These are phyloP conservation scores for Trachelus troglodyta DNA, from an alignment of 2,888 invertebrate genomes.

Conservation along the genomic window DNA sequence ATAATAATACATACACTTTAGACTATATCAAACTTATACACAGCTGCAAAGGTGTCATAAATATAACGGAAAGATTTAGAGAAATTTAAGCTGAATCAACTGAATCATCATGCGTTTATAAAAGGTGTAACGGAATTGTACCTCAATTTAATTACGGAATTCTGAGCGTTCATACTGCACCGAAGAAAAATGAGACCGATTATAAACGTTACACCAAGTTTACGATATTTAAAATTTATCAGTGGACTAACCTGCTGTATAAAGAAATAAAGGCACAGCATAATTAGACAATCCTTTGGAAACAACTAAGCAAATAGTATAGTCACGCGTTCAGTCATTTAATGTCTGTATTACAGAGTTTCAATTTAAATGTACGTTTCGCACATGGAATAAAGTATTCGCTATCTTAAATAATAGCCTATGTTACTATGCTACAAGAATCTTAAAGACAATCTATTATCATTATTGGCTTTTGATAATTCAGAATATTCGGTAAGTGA, in stretches of 20 bases:
- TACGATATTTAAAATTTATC: not conserved
- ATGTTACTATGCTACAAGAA: not conserved
- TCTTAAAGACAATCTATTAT: not conserved
- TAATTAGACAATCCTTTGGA: not conserved
- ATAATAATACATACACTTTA: not conserved
- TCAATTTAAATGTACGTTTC: not conserved
- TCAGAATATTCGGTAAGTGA: not conserved
- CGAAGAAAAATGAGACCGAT: too few species aligned
- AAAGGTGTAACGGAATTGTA: not conserved
- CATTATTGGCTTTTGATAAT: slow-evolving; percentile 3
- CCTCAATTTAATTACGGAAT: too few species aligned
- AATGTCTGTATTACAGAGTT: not conserved
- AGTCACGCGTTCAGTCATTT: not conserved
- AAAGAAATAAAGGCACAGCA: slow-evolving; percentile 10
- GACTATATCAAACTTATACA: not conserved
- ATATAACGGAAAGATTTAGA: not conserved
- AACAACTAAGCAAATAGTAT: not conserved
- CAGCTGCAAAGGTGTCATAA: not conserved
- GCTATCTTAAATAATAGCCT: not conserved
- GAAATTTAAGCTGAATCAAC: not conserved
- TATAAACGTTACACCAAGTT: not conserved
- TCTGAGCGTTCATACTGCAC: not conserved
- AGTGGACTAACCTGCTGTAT: slow-evolving; percentile 19
- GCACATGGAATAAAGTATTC: not conserved
- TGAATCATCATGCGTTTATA: not conserved